Evolutionary conservation across 1,140 invertebrate genomes (phyloP), one percentile per base, ranked within the genome.

Genomic region (Trypoxylus dichotomus): DNA sequence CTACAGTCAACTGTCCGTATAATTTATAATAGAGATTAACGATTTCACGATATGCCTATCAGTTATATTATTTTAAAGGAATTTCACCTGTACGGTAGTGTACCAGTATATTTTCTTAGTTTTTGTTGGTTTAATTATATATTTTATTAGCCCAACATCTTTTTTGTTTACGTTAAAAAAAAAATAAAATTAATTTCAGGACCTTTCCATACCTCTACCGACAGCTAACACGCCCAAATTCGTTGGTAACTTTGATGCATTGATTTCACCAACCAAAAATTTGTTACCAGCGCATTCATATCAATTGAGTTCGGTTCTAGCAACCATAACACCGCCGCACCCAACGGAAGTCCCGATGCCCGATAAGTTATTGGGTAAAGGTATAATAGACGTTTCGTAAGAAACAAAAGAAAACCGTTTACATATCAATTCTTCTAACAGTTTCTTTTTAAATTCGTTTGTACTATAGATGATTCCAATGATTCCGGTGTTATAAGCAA

Each of bases 401-500:
- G 19, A 37, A 37, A 25, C 29, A 15, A n/a, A n/a, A n/a, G n/a
- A n/a, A n/a, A n/a, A n/a, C n/a, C n/a, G n/a, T n/a, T n/a, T 21
- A 42, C 47, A 8, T 8, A 37, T 1, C 32, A 37, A 37, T 37
- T 8, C 10, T 2, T 37, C 32, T 37, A 37, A 37, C 32, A 37
- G 10, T 37, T 37, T 37, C 10, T 8, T 37, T 74, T 60, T 68
- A 80, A 81, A 58, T 74, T 75, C 41, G 0, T 54, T 0, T 78
- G 41, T 79, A 76, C 76, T 80, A 47, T 37, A 60, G 84, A 85
- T 80, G 84, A 84, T 79, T 84, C 83, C 25, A 81, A 79, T 19
- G 84, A 85, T 81, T 85, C 84, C 42, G 84, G 84, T 37, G 81
- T 85, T 11, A 83, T 85, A 76, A 83, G 24, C 80, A 81, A 54